Evolutionary conservation across 2,113 vertebrate species (phyloP).

Genomic region (Bubo blakistoni): DNA sequence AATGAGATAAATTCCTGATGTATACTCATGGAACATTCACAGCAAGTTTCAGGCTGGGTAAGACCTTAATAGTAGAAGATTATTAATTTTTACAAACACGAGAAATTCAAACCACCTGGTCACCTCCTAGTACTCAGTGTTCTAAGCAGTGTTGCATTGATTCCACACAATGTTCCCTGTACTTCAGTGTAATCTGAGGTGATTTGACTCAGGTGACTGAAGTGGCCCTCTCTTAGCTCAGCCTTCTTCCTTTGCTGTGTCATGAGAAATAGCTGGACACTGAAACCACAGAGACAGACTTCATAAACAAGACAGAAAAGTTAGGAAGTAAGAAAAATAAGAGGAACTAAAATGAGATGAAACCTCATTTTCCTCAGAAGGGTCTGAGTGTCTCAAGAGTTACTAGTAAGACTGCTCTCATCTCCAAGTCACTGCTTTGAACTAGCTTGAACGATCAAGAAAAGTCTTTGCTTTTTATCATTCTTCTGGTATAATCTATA

Average conservation of each 20-base stretch:
- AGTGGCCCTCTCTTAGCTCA: not conserved
- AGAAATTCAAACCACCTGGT: not conserved
- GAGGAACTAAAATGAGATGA: not conserved
- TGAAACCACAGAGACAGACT: not conserved
- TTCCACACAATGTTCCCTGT: not conserved
- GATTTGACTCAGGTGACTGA: conserved; percentile 36
- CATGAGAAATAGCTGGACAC: not conserved
- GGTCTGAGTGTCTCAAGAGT: not conserved
- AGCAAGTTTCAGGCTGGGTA: not conserved
- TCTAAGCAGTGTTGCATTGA: not conserved
- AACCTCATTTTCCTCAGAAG: not conserved
- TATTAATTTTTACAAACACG: not conserved
- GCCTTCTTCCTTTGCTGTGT: conserved; percentile 2
- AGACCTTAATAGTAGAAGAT: not conserved
- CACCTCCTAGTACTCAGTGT: conserved; percentile 19
- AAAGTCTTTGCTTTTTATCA: not conserved
- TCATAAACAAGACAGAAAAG: not conserved
- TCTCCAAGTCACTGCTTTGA: not conserved
- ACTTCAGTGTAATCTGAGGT: not conserved
- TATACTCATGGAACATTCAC: not conserved
- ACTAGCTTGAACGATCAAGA: not conserved
- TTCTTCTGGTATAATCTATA: not conserved
- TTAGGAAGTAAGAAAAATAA: not conserved
- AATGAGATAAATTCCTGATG: not conserved
- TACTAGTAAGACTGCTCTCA: not conserved